Conservation (phyloP, 2,113 vertebrate species). For the Cyanistes caeruleus region DNA sequence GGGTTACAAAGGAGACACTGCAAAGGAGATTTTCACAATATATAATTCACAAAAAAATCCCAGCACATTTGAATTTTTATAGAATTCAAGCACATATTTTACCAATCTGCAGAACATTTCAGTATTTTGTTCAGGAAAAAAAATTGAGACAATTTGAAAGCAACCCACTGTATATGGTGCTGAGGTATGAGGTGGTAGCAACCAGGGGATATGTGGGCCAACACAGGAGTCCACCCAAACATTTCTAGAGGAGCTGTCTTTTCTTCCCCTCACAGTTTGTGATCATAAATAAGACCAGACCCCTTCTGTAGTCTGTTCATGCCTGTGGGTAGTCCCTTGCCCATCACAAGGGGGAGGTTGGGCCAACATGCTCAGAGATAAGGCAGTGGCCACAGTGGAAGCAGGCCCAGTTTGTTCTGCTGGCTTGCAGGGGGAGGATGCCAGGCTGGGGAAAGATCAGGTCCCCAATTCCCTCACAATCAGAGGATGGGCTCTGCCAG, state of each 20-base stretch:
- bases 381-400: background rate
- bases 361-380: background rate
- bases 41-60: background rate
- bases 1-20: background rate
- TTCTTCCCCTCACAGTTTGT: background rate
- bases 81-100: background rate
- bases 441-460: background rate
- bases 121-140: background rate
- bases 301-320: background rate
- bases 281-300: background rate
- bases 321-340: background rate
- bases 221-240: background rate
- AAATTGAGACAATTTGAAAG: background rate
- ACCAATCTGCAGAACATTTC: background rate
- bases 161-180: background rate
- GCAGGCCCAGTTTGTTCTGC: background rate
- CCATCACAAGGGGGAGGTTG: rapidly evolving
- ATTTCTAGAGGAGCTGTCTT: background rate
- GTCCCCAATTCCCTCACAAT: background rate
- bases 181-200: background rate
- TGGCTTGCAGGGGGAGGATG: background rate
- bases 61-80: background rate
- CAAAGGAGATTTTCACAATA: background rate
- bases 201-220: background rate
- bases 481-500: background rate